Evolutionary conservation across 2,888 invertebrate genomes (phyloP).

Genomic region (Pycnomerus fuliginosus): DNA sequence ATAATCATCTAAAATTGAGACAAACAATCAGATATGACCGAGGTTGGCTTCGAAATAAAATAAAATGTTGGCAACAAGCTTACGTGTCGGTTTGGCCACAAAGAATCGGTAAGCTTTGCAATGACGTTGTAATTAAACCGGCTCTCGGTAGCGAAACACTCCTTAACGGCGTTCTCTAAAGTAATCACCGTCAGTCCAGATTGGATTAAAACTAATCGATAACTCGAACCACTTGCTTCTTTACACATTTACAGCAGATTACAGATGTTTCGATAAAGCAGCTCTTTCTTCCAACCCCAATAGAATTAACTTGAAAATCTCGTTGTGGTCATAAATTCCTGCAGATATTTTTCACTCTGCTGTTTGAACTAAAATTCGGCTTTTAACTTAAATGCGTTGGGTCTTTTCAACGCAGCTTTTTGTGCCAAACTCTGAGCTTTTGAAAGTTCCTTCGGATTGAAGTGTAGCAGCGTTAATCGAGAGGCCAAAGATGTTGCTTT

Average conservation of each 20-base stretch:
- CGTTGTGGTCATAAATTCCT: too few relatives aligned
- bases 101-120: conserved; percentile 7
- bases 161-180: conserved; percentile 19
- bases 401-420: too few relatives aligned
- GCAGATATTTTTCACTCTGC: too few relatives aligned
- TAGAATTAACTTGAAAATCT: not conserved
- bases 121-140: conserved; percentile 15
- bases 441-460: too few relatives aligned
- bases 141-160: conserved; percentile 6
- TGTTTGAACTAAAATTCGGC: too few relatives aligned
- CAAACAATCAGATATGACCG: conserved; percentile 24
- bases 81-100: conserved; percentile 4
- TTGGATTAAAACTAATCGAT: conserved; percentile 30
- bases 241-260: conserved; percentile 14
- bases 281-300: not conserved
- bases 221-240: conserved; percentile 23
- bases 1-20: conserved; percentile 30
- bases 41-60: conserved; percentile 10
- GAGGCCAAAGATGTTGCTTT: conserved; percentile 12
- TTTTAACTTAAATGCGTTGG: too few relatives aligned
- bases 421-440: too few relatives aligned
- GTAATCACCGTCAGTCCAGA: conserved; percentile 25
- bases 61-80: conserved; percentile 14
- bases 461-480: not conserved
- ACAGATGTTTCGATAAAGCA: conserved; percentile 13